Conservation (phyloP, 2,888 invertebrate species). For the Xestia xanthographa region DNA sequence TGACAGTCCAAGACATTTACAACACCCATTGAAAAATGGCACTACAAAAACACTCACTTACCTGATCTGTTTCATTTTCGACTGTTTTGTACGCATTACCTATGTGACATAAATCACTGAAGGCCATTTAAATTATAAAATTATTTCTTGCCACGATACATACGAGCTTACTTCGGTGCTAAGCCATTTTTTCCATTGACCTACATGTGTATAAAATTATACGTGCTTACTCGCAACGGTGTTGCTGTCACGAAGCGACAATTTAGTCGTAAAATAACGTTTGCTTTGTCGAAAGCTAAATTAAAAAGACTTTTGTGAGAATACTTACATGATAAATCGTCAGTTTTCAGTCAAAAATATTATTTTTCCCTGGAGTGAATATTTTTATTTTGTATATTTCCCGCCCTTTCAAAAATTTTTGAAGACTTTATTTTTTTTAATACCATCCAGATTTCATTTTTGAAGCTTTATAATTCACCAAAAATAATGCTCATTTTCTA, state of each 20-base stretch:
- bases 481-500: background rate
- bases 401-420: conserved; percentile 74
- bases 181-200: conserved; percentile 91
- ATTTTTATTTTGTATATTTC: conserved; percentile 73
- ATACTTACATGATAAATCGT: conserved; percentile 69
- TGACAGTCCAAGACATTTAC: conserved; percentile 88
- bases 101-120: conserved; percentile 90
- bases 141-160: conserved; percentile 90
- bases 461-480: background rate
- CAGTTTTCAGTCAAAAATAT: conserved; percentile 53
- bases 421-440: conserved; percentile 61
- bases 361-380: conserved; percentile 38
- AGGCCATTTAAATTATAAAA: conserved; percentile 90
- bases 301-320: conserved; percentile 30
- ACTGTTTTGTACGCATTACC: conserved; percentile 89
- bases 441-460: conserved; percentile 37
- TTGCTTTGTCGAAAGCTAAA: conserved; percentile 24
- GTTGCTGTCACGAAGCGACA: conserved; percentile 81
- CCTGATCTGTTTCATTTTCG: conserved; percentile 90
- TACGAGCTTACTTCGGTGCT: conserved; percentile 86
- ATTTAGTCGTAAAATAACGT: conserved; percentile 57
- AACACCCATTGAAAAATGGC: conserved; percentile 84
- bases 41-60: conserved; percentile 83
- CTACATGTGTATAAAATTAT: conserved; percentile 89
- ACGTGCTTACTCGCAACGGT: conserved; percentile 85